A percentile compares a stretch with the other conserved stretches of the same genome.
Evolutionary conservation across 2,113 vertebrate species (phyloP).

Genomic region (Caloenas nicobarica): DNA sequence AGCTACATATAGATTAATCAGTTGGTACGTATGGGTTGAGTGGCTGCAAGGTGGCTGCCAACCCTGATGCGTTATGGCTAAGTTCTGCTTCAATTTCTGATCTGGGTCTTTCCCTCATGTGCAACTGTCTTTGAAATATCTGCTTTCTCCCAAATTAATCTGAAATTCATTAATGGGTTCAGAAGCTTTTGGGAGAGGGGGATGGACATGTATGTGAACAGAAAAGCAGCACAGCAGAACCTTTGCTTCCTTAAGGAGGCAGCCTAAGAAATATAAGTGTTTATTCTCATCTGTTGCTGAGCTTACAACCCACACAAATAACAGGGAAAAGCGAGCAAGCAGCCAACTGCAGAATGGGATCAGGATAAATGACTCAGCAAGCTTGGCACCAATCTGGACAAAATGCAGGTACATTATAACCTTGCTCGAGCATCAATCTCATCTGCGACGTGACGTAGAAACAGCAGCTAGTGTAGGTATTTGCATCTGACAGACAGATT

Average conservation of each 20-base stretch:
- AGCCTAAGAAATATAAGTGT: constrained; percentile 21
- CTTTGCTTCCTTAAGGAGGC: constrained; percentile 32
- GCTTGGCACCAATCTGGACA: constrained; percentile 45
- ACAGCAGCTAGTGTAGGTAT: not conserved
- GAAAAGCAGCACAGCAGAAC: not conserved
- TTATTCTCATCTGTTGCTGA: constrained; percentile 53
- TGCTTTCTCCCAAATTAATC: not conserved
- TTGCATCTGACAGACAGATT: not conserved
- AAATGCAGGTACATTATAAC: constrained; percentile 56
- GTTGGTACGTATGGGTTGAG: not conserved
- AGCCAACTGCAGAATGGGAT: constrained; percentile 44
- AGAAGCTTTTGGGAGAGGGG: not conserved
- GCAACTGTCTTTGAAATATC: not conserved
- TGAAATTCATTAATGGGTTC: not conserved
- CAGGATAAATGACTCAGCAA: constrained; percentile 69
- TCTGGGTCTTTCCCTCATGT: not conserved
- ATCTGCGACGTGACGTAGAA: not conserved
- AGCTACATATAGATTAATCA: not conserved
- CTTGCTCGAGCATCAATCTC: constrained; percentile 12
- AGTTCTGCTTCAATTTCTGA: not conserved
- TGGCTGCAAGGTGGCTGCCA: not conserved
- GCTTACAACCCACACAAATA: constrained; percentile 55
- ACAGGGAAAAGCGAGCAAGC: constrained; percentile 26
- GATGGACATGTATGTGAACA: not conserved
- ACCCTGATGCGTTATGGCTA: fast-evolving